Evolutionary conservation across 2,888 invertebrate species (phyloP).

Genomic region (Augochlorella aurata): DNA sequence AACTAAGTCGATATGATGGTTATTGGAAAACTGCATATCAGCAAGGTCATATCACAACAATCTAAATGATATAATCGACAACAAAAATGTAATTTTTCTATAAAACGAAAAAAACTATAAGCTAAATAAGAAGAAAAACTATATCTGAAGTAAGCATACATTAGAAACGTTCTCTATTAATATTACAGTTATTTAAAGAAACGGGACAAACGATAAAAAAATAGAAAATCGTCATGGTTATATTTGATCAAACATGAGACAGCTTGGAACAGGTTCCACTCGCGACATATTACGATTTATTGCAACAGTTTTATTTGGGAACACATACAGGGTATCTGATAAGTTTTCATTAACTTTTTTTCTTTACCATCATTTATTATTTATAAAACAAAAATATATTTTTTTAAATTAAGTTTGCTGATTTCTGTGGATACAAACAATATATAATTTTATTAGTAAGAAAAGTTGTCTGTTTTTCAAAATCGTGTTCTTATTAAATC

Average conservation of each 20-base stretch:
- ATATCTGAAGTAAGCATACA: slow-evolving; percentile 27
- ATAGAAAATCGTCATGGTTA: slow-evolving; percentile 45
- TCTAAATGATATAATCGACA: slow-evolving; percentile 46
- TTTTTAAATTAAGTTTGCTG: background rate
- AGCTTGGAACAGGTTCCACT: slow-evolving; percentile 14
- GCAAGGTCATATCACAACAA: slow-evolving; percentile 66
- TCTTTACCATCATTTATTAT: background rate
- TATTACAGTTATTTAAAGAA: slow-evolving; percentile 51
- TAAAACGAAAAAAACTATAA: background rate
- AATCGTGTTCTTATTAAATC: slow-evolving; percentile 3
- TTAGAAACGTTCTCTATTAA: slow-evolving; percentile 46
- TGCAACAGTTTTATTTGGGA: slow-evolving; percentile 3
- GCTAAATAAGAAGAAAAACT: too few relatives aligned
- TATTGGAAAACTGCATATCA: slow-evolving; percentile 77
- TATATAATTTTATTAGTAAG: background rate
- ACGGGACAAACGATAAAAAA: slow-evolving; percentile 40
- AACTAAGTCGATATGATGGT: slow-evolving; percentile 75
- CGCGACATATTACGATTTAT: slow-evolving; percentile 7
- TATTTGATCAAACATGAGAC: slow-evolving; percentile 39
- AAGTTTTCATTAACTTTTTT: background rate
- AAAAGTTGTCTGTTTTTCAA: background rate
- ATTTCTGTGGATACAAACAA: background rate
- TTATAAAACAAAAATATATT: background rate
- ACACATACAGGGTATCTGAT: background rate
- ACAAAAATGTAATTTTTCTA: background rate